Conservation (phyloP, 1,140 invertebrate genomes). For the Scylla paramamosain region DNA sequence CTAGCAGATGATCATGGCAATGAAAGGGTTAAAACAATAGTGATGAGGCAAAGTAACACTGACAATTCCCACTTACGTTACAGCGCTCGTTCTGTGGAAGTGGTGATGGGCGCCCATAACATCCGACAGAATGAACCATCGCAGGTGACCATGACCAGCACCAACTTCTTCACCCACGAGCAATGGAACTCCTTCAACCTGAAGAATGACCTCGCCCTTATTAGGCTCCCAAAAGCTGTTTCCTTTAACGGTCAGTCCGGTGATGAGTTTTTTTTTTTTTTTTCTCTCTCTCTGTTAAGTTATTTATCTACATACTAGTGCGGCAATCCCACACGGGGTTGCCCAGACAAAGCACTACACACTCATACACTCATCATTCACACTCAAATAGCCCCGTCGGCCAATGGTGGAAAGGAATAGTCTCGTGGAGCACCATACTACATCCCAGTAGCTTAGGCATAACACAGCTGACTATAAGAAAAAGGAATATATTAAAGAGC, state of each 20-base stretch:
- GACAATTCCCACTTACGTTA: background rate
- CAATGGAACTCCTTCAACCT: conserved; percentile 80
- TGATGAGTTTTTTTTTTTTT: background rate
- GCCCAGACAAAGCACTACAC: too few relatives aligned
- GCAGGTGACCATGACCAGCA: conserved; percentile 79
- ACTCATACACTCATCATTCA: too few relatives aligned
- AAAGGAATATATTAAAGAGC: background rate
- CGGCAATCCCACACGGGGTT: too few relatives aligned
- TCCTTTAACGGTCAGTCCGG: conserved; percentile 80
- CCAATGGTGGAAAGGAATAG: too few relatives aligned
- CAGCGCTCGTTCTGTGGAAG: conserved; percentile 73
- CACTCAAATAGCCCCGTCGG: too few relatives aligned
- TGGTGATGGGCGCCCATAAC: conserved; percentile 82
- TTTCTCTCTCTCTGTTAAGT: too few relatives aligned
- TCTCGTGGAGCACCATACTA: too few relatives aligned
- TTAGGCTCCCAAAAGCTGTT: conserved; percentile 81
- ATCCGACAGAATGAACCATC: conserved; percentile 80
- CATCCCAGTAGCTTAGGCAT: too few relatives aligned
- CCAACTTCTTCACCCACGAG: conserved; percentile 81
- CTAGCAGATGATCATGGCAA: too few relatives aligned
- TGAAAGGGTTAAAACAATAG: too few relatives aligned
- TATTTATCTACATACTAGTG: too few relatives aligned
- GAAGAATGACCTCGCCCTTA: conserved; percentile 83
- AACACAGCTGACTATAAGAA: background rate
- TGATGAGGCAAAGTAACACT: too few relatives aligned